A percentile compares a stretch with the other conserved stretches of the same genome.
phyloP scores from a whole-genome alignment of 2,888 invertebrate species.

The Patella caerulea region DNA sequence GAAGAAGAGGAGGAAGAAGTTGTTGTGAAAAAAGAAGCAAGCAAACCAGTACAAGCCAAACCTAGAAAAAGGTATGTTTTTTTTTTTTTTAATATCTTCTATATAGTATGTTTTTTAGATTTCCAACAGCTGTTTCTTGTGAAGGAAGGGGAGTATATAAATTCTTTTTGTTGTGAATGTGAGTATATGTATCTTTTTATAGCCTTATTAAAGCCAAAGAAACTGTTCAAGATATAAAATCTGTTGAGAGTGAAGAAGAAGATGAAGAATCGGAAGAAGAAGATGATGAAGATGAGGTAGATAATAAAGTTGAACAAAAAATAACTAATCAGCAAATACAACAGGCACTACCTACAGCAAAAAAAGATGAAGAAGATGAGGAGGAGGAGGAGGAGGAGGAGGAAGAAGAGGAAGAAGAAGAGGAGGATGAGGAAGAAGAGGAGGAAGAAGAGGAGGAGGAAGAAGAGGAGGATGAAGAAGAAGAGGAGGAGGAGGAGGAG shows the following conservation, averaged over 20 bases:
- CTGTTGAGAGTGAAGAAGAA: slow-evolving; percentile 25
- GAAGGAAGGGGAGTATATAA: slow-evolving; percentile 24
- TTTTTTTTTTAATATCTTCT: too few relatives aligned
- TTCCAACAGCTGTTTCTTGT: not conserved
- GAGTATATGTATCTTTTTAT: too few relatives aligned
- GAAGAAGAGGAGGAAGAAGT: slow-evolving; percentile 30
- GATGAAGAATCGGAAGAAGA: slow-evolving; percentile 19
- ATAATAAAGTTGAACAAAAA: slow-evolving; percentile 36
- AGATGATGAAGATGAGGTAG: slow-evolving; percentile 35
- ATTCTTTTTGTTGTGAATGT: too few relatives aligned
- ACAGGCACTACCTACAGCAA: too few relatives aligned
- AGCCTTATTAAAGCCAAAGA: not conserved
- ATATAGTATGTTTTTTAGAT: too few relatives aligned
- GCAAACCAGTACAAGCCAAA: slow-evolving; percentile 28
- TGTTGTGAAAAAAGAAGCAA: slow-evolving; percentile 34
- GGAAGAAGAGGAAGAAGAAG: slow-evolving; percentile 49
- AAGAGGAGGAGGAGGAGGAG: slow-evolving; percentile 12
- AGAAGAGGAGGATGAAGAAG: slow-evolving; percentile 21
- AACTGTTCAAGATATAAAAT: slow-evolving; percentile 34
- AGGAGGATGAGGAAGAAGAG: slow-evolving; percentile 31
- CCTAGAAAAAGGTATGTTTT: not conserved
- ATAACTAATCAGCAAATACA: slow-evolving; percentile 23
- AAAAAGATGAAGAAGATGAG: slow-evolving; percentile 29
- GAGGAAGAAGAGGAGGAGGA: slow-evolving; percentile 27
- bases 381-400: slow-evolving; percentile 49